Base-by-base conservation (phyloP, 2,797 vertebrate genomes). In the Molossus molossus region DNA sequence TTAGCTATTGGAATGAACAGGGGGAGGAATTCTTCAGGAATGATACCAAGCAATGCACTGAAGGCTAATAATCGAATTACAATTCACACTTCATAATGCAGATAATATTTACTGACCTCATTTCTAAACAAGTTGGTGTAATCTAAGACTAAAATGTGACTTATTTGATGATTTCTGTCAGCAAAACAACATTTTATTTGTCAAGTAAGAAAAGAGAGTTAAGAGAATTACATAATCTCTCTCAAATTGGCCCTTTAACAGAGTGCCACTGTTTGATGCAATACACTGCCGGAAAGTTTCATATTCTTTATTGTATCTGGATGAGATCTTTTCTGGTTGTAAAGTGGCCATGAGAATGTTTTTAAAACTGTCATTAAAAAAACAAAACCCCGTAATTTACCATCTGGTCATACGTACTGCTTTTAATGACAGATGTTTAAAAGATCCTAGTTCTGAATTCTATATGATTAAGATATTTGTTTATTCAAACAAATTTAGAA, bases 391-490 rank as follows among this genome's bases (percentile, higher is more conserved):
- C 80, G 60, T 29, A 73, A 88, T 33, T 73, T 65, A 90, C 65
- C 50, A 80, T 69, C 69, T 53, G 77, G 2, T 76, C 9, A 10
- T 69, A n/a, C 62, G 25, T 25, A 37, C 6, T 87, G 4, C 73
- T 95, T 86, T 94, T 64, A 92, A 79, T 62, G 33, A 72, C 13
- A 62, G 76, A 82, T 88, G 48, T 15, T 40, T 90, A 88, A 62
- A 92, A 67, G 75, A 76, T 20, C 23, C 29, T 73, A 79, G 25
- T 65, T 93, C 8, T 15, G 29, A 53, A 91, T 62, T 65, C 70
- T 90, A 57, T 65, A 75, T 13, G 14, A 93, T 72, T 60, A 81
- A 65, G 76, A 40, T 65, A 48, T 50, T 53, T 85, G 12, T 50
- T 82, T 67, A 80, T 23, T 53, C 33, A 81, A 76, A 93, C 1